Evolutionary conservation across 1,140 invertebrate species (phyloP).

Genomic region (Proales similis): DNA sequence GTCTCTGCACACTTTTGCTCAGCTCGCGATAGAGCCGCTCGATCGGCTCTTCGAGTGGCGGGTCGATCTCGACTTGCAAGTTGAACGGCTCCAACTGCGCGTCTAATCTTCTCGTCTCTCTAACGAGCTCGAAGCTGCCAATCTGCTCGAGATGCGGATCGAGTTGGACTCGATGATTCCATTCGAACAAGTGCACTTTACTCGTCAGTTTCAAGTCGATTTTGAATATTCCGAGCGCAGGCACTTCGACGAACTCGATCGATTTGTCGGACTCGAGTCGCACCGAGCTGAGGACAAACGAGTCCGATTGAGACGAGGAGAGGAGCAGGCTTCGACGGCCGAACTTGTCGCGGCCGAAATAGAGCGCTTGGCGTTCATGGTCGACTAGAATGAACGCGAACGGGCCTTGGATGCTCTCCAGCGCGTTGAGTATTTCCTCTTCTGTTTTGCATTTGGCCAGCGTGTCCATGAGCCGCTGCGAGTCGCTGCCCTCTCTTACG

Average conservation of each 20-base stretch:
- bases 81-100: too few relatives aligned
- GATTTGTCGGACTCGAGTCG: too few relatives aligned
- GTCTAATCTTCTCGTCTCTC: too few relatives aligned
- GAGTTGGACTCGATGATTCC: too few relatives aligned
- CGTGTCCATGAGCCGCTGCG: slow-evolving; percentile 41
- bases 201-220: too few relatives aligned
- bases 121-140: too few relatives aligned
- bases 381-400: slow-evolving; percentile 49
- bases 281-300: too few relatives aligned
- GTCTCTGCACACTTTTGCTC: slow-evolving; percentile 31
- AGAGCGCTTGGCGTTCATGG: slow-evolving; percentile 59
- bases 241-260: too few relatives aligned
- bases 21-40: slow-evolving; percentile 28
- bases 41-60: background rate
- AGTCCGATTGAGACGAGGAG: background rate
- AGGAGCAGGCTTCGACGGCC: slow-evolving; percentile 68
- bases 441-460: slow-evolving; percentile 41
- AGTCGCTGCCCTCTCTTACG: background rate
- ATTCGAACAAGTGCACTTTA: too few relatives aligned
- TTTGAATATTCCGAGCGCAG: too few relatives aligned
- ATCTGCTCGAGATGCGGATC: too few relatives aligned
- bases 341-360: slow-evolving; percentile 75
- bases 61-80: background rate
- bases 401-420: slow-evolving; percentile 66
- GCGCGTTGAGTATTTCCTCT: slow-evolving; percentile 51